Evolutionary conservation across 2,113 vertebrate species (phyloP), one percentile per base, ranked within the genome.

Genomic region (Nesoenas mayeri): DNA sequence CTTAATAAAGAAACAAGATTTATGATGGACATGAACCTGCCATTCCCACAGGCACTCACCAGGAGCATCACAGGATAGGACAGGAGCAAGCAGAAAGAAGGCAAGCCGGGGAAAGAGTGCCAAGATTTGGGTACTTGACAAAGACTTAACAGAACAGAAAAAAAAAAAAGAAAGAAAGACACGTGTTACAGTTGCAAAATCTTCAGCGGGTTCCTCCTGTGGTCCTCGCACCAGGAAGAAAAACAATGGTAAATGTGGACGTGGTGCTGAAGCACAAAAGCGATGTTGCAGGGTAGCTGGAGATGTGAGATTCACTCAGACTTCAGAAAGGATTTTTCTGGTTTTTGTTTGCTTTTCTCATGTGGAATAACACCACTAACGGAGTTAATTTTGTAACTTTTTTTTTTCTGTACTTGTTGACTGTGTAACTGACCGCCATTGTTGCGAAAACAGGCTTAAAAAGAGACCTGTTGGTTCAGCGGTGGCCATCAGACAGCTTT

Each of bases 401-500:
- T 61, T 44, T 61, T 47, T 7, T 66, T 5, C 19, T 16, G 25
- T 40, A 34, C 16, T 47, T 19, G 4, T 2, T 28, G 50, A 5
- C n/a, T 9, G 5, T 11, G 26, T 40, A 7, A 18, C 16, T 2
- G 40, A 17, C 15, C 14, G 38, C 3, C 7, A 15, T 2, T 20
- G 47, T 6, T 24, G 44, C n/a, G 29, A 31, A 9, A 25, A 22
- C 3, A 10, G 28, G 2, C 25, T 31, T 10, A 21, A 12, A 36
- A 71, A 22, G 12, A 61, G 32, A 10, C 3, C 10, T 0, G 20
- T 2, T 32, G 1, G 6, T 6, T 26, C 13, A 11, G 38, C 3
- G 0, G 40, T 1, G 60, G 40, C 38, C 3, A 2, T 11, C 17
- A 5, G 24, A 7, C 25, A 20, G 1, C 6, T 0, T 6, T 47